Evolutionary conservation across 2,113 vertebrate genomes (phyloP), one percentile per base, ranked within the genome.

Genomic region (Xenus cinereus): DNA sequence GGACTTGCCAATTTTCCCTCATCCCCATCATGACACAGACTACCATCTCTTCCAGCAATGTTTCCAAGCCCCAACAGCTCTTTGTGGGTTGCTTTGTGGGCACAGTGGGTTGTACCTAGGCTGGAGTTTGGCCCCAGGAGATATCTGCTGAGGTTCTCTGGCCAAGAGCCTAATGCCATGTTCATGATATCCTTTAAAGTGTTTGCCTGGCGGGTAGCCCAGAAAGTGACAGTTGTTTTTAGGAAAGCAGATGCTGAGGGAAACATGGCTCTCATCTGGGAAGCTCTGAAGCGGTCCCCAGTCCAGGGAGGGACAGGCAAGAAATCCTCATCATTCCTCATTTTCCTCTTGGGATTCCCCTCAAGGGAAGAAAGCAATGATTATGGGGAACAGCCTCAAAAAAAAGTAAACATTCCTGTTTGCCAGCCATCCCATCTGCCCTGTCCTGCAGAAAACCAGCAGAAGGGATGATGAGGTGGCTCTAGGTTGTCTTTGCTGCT

Each of bases 61-160:
- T 64, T 84, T 59, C 68, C 1, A 2, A 91, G 63, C 75, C 23
- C 74, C 0, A 1, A 33, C 43, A 59, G 62, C 37, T 16, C n/a
- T 64, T 76, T 46, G 26, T 1, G 2, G 28, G 7, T 46, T 35
- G 48, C 24, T 57, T n/a, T 39, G 30, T 48, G 57, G 71, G 56
- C 45, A 77, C 37, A 28, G 51, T 0, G 1, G 7, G 41, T 30
- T 39, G 51, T n/a, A 41, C 9, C 0, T 18, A 39, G 33, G 24
- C n/a, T 80, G 89, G 62, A 66, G 45, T 54, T 84, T 60, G 35
- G n/a, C 71, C 46, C 15, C 46, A 35, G 21, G 11, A 73, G 35
- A 22, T 50, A 60, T 16, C 46, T 72, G 59, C 81, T 85, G 64
- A 77, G 75, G 14, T 86, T 82, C 35, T 53, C 53, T 81, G 81